Evolutionary conservation across 2,797 vertebrate genomes (phyloP).

Genomic region (Taenioides sp.): DNA sequence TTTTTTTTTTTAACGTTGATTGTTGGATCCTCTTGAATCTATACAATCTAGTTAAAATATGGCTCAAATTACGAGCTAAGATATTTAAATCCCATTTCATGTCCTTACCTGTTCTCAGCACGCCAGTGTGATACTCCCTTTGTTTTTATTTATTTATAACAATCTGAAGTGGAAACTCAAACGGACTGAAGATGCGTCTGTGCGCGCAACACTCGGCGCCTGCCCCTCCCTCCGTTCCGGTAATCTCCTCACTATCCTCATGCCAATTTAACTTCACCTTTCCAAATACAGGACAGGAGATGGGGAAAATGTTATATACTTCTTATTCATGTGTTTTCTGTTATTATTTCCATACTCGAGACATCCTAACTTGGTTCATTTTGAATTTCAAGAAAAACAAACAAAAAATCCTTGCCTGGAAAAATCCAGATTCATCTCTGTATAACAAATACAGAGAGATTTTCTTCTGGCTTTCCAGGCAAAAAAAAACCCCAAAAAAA

Average conservation of each 20-base stretch:
- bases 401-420: too few species aligned
- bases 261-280: constrained; percentile 5
- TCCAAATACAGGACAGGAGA: too few species aligned
- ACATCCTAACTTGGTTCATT: too few species aligned
- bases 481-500: too few species aligned
- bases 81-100: background rate
- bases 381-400: too few species aligned
- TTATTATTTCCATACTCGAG: too few species aligned
- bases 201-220: constrained; percentile 14
- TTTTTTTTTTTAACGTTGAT: background rate
- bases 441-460: too few species aligned
- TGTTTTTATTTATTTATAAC: constrained; percentile 6
- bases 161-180: too few species aligned
- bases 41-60: background rate
- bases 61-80: background rate
- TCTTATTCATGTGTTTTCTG: too few species aligned
- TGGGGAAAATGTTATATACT: too few species aligned
- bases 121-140: constrained; percentile 14
- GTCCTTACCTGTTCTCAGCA: constrained; percentile 51
- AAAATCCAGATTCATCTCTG: too few species aligned
- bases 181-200: constrained; percentile 34
- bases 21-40: background rate
- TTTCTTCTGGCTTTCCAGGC: too few species aligned
- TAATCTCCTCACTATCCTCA: constrained; percentile 69
- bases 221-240: constrained; percentile 16